Percentiles rank a stretch among this genome's conserved stretches.
phyloP scores from a whole-genome alignment of 2,888 invertebrate genomes.

The Lasioglossum malachurum region DNA sequence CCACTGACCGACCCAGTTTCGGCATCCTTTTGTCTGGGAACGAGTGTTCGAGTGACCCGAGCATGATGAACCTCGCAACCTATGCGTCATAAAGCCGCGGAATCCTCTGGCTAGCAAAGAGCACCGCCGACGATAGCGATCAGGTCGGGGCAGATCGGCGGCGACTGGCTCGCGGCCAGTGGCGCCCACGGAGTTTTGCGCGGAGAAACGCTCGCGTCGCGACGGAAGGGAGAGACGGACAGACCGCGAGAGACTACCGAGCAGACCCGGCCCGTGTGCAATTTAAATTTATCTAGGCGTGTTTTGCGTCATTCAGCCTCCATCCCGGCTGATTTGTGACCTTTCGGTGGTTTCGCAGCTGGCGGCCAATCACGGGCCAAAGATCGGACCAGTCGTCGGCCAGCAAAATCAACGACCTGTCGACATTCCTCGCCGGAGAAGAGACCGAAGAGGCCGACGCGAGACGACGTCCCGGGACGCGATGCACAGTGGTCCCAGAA shows the following conservation, averaged over 20 bases:
- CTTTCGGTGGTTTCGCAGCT: constrained; percentile 77
- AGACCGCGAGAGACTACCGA: not conserved
- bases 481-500: constrained; percentile 70
- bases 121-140: constrained; percentile 35
- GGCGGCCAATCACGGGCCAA: constrained; percentile 78
- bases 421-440: constrained; percentile 73
- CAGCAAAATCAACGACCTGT: constrained; percentile 79
- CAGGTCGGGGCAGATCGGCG: constrained; percentile 26
- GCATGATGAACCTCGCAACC: not conserved
- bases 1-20: not conserved
- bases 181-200: constrained; percentile 65
- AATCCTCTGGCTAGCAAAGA: constrained; percentile 2
- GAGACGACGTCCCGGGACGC: constrained; percentile 23
- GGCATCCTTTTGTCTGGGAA: not conserved
- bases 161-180: constrained; percentile 65
- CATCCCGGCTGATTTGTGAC: constrained; percentile 79
- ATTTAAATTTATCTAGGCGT: constrained; percentile 84
- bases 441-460: not conserved
- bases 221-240: constrained; percentile 53
- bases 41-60: not conserved
- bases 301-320: constrained; percentile 82
- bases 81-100: not conserved
- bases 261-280: constrained; percentile 53
- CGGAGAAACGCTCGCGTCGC: constrained; percentile 47
- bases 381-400: constrained; percentile 67